These are phyloP conservation scores for Halcyon chelicuti DNA, from an alignment of 2,797 vertebrate species.

Conservation along the genomic window DNA sequence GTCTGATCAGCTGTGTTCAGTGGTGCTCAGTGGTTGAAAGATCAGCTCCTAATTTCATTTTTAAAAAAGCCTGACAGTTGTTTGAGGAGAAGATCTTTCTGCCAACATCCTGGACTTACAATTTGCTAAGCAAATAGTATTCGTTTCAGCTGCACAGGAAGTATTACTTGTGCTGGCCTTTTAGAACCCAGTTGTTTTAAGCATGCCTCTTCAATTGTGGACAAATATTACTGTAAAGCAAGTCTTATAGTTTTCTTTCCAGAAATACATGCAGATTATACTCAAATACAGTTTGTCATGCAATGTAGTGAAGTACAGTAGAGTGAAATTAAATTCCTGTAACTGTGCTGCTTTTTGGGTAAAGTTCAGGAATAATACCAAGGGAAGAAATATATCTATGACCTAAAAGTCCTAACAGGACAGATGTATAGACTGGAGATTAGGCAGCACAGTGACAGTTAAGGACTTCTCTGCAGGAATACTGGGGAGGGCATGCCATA, in stretches of 20 bases:
- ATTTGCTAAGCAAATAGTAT: constrained; percentile 48
- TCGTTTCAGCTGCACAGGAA: constrained; percentile 2
- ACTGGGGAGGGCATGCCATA: accelerated
- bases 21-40: neutral
- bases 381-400: neutral
- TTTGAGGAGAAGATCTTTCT: constrained; percentile 7
- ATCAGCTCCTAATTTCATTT: neutral
- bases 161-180: neutral
- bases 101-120: neutral
- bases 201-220: neutral
- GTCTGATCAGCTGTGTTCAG: neutral
- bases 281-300: neutral
- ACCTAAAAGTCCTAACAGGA: neutral
- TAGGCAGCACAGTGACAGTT: neutral
- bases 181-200: neutral
- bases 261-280: neutral
- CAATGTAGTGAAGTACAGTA: neutral
- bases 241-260: neutral
- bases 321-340: neutral
- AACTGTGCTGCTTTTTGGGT: neutral
- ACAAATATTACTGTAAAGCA: neutral
- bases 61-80: neutral
- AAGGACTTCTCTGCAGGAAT: neutral
- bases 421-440: neutral
- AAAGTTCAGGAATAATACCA: neutral